These are phyloP conservation scores for Syritta pipiens DNA, from an alignment of 2,888 invertebrate species.

Conservation along the genomic window DNA sequence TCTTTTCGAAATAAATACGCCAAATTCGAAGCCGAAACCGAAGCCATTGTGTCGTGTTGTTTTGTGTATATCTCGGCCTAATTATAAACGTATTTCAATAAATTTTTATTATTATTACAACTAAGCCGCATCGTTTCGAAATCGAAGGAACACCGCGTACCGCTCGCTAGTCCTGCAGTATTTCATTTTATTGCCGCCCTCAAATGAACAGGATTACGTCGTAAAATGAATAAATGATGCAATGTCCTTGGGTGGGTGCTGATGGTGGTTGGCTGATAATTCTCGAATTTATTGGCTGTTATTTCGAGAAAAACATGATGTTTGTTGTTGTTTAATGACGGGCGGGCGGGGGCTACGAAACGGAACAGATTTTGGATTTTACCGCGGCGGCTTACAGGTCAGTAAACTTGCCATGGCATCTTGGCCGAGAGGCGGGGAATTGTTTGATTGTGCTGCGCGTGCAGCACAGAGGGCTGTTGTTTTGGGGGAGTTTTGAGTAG, in stretches of 20 bases:
- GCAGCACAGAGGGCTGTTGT: too few species aligned
- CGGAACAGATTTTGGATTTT: too few species aligned
- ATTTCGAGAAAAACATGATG: conserved; percentile 11
- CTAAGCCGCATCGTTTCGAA: background rate
- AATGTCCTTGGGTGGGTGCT: conserved; percentile 7
- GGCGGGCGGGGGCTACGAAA: too few species aligned
- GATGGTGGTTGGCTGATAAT: conserved; percentile 2
- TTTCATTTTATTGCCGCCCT: conserved; percentile 15
- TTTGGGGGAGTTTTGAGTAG: too few species aligned
- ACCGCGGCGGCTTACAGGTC: too few species aligned
- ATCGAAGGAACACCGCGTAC: background rate
- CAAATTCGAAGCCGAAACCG: background rate
- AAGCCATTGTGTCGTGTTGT: background rate
- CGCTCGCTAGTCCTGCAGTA: conserved; percentile 5
- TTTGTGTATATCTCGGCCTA: background rate
- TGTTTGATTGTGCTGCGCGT: too few species aligned
- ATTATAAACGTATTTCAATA: conserved; percentile 43
- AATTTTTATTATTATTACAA: conserved; percentile 32
- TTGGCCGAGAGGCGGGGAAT: too few species aligned
- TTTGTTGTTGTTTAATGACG: background rate
- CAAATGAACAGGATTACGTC: conserved; percentile 27
- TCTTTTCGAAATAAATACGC: conserved; percentile 13
- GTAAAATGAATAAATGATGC: conserved; percentile 20
- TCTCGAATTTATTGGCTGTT: conserved; percentile 9
- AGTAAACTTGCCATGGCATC: too few species aligned